Evolutionary conservation across 2,113 vertebrate species (phyloP), one percentile per base, ranked within the genome.

Genomic region (Sterrhoptilus dennistouni): DNA sequence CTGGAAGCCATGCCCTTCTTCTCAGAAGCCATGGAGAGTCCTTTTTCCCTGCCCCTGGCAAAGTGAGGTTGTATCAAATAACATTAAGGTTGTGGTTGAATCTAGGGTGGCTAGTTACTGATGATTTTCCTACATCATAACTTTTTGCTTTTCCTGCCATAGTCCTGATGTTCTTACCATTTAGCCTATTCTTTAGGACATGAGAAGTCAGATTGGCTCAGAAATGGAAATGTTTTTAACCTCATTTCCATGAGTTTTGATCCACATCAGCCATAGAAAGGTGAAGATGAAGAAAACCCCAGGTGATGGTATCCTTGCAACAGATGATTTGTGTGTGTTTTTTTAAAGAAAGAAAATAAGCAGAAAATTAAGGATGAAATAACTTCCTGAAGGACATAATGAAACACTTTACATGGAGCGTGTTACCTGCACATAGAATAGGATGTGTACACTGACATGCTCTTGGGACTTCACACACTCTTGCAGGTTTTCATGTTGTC

Each of bases 391-490:
- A 90, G 59, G 72, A 69, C 33, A 24, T 49, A 36, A 27, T 47
- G 19, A 83, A 83, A 40, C 9, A 49, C 21, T 86, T 60, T 24
- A 36, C 0, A 0, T 8, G 35, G 36, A 40, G 11, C 2, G 1
- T 71, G 7, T 64, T 50, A 54, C 33, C 36, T 53, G 45, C 31
- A 59, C 12, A 28, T 40, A 69, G 70, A 83, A 28, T 8, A 64
- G 38, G 61, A 68, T 16, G 4, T 23, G 4, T 35, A n/a, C n/a
- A 23, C 13, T 21, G 63, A 14, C 0, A 0, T 44, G 17, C 6
- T 71, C 7, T n/a, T 78, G 33, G 21, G 35, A 59, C 59, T 61
- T 56, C 33, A 44, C 1, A 7, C 8, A 4, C 4, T 64, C 49
- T 78, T 33, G 14, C 14, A 45, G 27, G 47, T 80, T 92, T 91